Evolutionary conservation across 2,113 vertebrate species (phyloP), one percentile per base, ranked within the genome.

Genomic region (Podiceps cristatus): DNA sequence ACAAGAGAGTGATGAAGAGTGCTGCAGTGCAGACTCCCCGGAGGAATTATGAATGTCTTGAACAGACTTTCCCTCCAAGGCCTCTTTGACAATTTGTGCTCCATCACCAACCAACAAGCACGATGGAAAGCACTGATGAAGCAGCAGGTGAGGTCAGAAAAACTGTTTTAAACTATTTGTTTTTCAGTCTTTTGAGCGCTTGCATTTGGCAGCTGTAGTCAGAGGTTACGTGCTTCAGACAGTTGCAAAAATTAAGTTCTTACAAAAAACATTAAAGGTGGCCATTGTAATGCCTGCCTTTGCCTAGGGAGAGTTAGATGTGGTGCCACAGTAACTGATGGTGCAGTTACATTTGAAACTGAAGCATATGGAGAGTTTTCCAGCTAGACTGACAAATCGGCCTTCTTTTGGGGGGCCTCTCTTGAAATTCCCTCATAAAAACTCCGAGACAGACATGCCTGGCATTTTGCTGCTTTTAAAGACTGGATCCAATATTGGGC

Each of bases 101-200:
- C 27, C 18, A 11, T 59, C 55, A 59, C 44, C 40, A 63, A 40
- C 69, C 27, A 68, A 28, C 19, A 77, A 45, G 53, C 23, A 27
- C 0, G 1, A 63, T 0, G 0, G 58, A 37, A 59, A 44, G 29
- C 58, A 59, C 27, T n/a, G 23, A 45, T 11, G 27, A 84, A 76
- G 52, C 77, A 75, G 28, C 13, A 52, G 25, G 7, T 18, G 42
- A 88, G 58, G 59, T 81, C 55, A 69, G 59, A 55, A 53, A 60
- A 91, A 27, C 4, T 35, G 22, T 23, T 82, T 45, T 31, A 12
- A 80, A 62, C 10, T 42, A 5, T 35, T 56, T 62, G 18, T 53
- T 80, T 74, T 58, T 28, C 12, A 7, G 10, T 44, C 25, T 76
- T 13, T 53, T 13, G 6, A 68, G 31, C 1, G 1, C 68, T 76